These are phyloP conservation scores for Eucriotettix oculatus DNA, from an alignment of 2,888 invertebrate species.

Conservation along the genomic window DNA sequence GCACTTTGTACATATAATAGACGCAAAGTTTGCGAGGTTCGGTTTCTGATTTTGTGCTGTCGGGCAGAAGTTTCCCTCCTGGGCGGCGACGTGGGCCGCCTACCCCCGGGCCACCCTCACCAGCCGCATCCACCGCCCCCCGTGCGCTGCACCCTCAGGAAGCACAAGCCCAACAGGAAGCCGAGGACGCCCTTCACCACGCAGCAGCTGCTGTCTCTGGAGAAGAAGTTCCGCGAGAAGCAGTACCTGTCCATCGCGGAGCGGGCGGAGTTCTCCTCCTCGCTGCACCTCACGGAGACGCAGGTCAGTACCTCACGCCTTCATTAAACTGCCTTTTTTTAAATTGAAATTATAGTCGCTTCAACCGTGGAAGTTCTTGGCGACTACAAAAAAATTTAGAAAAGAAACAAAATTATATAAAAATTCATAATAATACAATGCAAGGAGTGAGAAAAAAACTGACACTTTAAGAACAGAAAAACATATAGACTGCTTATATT, in stretches of 20 bases:
- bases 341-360: too few species aligned
- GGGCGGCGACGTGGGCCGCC: neutral
- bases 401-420: too few species aligned
- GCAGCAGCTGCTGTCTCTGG: slow-evolving; percentile 75
- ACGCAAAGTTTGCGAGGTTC: too few species aligned
- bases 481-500: too few species aligned
- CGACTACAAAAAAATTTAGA: too few species aligned
- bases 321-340: too few species aligned
- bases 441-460: too few species aligned
- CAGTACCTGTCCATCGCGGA: slow-evolving; percentile 91
- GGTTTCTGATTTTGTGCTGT: neutral
- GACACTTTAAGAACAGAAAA: too few species aligned
- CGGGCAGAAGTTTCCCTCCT: neutral
- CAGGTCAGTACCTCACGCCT: slow-evolving; percentile 48
- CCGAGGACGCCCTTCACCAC: slow-evolving; percentile 93
- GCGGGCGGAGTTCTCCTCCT: slow-evolving; percentile 83
- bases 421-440: too few species aligned
- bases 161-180: slow-evolving; percentile 91
- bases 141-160: slow-evolving; percentile 72
- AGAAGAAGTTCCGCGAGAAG: slow-evolving; percentile 86
- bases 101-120: slow-evolving; percentile 1
- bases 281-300: slow-evolving; percentile 78
- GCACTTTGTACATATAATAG: too few species aligned
- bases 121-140: slow-evolving; percentile 39
- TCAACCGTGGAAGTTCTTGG: too few species aligned